Evolutionary conservation across 1,140 invertebrate genomes (phyloP).

Genomic region (Hycleus phaleratus): DNA sequence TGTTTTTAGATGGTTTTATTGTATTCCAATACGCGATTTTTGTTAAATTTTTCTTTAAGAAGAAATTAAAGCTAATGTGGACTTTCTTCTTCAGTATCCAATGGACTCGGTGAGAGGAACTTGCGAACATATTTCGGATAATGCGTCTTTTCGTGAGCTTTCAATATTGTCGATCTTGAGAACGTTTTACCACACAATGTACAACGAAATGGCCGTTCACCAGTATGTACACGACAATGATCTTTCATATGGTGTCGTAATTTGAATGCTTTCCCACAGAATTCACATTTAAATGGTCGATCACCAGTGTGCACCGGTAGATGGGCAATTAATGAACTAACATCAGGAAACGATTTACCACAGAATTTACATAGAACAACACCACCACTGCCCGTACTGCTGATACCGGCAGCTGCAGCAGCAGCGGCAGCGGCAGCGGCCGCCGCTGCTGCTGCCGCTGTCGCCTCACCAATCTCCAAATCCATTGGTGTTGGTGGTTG

Average conservation of each 20-base stretch:
- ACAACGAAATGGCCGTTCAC: constrained; percentile 82
- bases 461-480: constrained; percentile 40
- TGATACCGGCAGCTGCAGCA: constrained; percentile 38
- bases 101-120: constrained; percentile 74
- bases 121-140: constrained; percentile 82
- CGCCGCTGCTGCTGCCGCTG: constrained; percentile 38
- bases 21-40: too few species aligned
- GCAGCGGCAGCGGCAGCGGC: constrained; percentile 27
- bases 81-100: constrained; percentile 71
- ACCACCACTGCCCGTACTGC: constrained; percentile 47
- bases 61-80: constrained; percentile 47
- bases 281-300: constrained; percentile 82
- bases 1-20: too few species aligned
- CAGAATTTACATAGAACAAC: constrained; percentile 84
- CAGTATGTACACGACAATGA: constrained; percentile 84
- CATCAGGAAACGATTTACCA: constrained; percentile 82
- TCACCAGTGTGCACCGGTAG: constrained; percentile 82
- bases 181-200: constrained; percentile 83
- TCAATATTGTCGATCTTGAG: constrained; percentile 79
- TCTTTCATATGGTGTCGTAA: constrained; percentile 88
- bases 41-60: neutral
- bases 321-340: constrained; percentile 75
- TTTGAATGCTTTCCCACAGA: constrained; percentile 86
- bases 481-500: constrained; percentile 46
- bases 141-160: constrained; percentile 87